phyloP scores from a whole-genome alignment of 1,140 invertebrate species.

The Heliconius eleuchia region DNA sequence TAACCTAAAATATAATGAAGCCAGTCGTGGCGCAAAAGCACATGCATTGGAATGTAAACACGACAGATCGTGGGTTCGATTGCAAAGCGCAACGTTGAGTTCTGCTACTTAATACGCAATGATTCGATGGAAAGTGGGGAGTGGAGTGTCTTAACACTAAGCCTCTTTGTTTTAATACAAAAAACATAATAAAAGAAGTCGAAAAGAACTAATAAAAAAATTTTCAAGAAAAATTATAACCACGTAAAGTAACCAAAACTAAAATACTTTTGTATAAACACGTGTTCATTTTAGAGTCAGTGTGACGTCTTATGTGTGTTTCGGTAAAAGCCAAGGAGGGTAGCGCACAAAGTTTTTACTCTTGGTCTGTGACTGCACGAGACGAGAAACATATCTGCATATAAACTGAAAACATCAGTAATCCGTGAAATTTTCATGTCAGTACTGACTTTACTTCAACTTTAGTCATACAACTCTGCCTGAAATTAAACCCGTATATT shows the following conservation, averaged over 20 bases:
- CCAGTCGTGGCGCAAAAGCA: too few relatives aligned
- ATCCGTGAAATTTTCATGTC: slow-evolving; percentile 45
- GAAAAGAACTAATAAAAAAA: neutral
- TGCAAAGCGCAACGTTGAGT: too few relatives aligned
- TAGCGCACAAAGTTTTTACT: slow-evolving; percentile 37
- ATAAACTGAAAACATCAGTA: slow-evolving; percentile 52
- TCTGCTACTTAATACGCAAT: too few relatives aligned
- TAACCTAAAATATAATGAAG: too few relatives aligned
- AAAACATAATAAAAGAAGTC: neutral
- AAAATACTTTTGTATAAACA: neutral
- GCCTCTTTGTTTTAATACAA: neutral
- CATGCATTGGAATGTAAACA: too few relatives aligned
- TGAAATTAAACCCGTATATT: slow-evolving; percentile 45
- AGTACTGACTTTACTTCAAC: slow-evolving; percentile 45
- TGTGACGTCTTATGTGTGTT: slow-evolving; percentile 9
- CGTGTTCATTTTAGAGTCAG: neutral
- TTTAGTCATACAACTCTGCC: slow-evolving; percentile 43
- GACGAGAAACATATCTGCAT: slow-evolving; percentile 43
- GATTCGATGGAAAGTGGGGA: too few relatives aligned
- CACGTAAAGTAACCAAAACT: neutral
- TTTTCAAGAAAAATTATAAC: neutral
- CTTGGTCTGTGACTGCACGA: slow-evolving; percentile 41
- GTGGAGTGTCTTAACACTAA: too few relatives aligned
- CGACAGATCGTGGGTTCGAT: too few relatives aligned
- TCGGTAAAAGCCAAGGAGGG: slow-evolving; percentile 27